Evolutionary conservation across 2,113 vertebrate genomes (phyloP).

Genomic region (Desmodus rotundus): DNA sequence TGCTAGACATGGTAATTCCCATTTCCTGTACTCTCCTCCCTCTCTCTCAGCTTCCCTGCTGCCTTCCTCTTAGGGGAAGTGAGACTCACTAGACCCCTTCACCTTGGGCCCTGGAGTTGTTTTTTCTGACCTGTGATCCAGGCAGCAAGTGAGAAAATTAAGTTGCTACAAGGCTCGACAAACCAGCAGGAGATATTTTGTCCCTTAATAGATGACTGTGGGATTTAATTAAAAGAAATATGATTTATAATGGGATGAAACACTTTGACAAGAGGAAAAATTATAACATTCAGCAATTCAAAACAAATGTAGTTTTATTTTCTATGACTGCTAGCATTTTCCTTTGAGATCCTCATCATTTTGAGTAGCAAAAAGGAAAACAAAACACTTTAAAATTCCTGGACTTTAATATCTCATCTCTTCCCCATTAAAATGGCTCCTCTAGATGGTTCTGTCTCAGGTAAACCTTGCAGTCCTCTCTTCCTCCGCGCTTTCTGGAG

Average conservation of each 20-base stretch:
- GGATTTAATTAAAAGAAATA: background rate
- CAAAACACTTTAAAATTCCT: background rate
- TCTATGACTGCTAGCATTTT: background rate
- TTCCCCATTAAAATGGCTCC: background rate
- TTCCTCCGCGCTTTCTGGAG: background rate
- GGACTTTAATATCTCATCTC: background rate
- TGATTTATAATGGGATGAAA: background rate
- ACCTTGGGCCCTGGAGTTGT: too few relatives aligned
- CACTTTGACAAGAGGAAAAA: background rate
- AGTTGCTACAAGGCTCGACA: background rate
- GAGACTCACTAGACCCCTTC: background rate
- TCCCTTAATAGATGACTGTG: background rate
- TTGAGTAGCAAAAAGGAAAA: background rate
- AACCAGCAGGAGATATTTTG: background rate
- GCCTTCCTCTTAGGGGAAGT: background rate
- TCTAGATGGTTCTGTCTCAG: background rate
- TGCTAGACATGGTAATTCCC: background rate
- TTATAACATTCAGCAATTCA: background rate
- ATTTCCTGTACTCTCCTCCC: background rate
- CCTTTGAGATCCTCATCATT: background rate
- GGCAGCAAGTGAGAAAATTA: background rate
- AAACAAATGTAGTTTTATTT: background rate
- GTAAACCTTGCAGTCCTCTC: background rate
- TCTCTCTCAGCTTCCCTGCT: background rate
- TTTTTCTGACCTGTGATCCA: background rate